Percentiles rank a stretch among this genome's conserved stretches.
These are phyloP conservation scores for Sycophila sp. DNA, from an alignment of 1,140 invertebrate species.

Conservation along the genomic window DNA sequence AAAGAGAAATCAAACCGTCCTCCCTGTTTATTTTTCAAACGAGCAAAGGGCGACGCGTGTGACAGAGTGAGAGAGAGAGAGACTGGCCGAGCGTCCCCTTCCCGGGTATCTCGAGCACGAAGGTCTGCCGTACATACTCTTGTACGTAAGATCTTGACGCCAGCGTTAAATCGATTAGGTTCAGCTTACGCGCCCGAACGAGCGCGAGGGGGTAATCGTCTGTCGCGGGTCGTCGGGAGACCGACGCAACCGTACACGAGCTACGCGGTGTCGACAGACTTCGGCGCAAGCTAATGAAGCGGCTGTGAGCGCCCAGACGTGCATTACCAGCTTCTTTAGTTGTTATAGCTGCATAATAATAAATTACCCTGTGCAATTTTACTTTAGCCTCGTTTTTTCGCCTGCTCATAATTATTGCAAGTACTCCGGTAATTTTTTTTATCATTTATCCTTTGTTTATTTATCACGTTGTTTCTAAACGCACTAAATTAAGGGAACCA, in stretches of 20 bases:
- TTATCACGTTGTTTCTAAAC: too few relatives aligned
- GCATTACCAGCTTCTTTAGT: neutral
- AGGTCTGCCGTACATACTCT: conserved; percentile 3
- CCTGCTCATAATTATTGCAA: neutral
- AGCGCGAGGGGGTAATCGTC: conserved; percentile 41
- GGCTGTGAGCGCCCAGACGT: neutral
- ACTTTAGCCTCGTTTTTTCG: neutral
- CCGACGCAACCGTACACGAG: neutral
- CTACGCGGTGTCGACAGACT: neutral
- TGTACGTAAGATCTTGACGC: neutral
- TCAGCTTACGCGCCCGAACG: conserved; percentile 29
- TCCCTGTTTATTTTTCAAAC: too few relatives aligned
- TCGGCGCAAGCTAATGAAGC: conserved; percentile 12
- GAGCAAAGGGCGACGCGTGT: too few relatives aligned
- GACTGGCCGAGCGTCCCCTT: too few relatives aligned
- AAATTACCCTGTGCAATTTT: neutral
- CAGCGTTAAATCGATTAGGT: conserved; percentile 41
- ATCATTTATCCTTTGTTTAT: too few relatives aligned
- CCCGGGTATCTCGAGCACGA: conserved; percentile 10
- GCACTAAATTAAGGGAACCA: too few relatives aligned
- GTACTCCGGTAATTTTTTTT: too few relatives aligned
- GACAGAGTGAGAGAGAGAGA: too few relatives aligned
- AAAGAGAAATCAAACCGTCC: too few relatives aligned
- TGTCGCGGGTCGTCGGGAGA: conserved; percentile 1
- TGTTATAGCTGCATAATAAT: neutral